Percentiles rank a stretch among this genome's conserved stretches.
Conservation (phyloP, 2,113 vertebrate genomes). For the Rattus rattus region DNA sequence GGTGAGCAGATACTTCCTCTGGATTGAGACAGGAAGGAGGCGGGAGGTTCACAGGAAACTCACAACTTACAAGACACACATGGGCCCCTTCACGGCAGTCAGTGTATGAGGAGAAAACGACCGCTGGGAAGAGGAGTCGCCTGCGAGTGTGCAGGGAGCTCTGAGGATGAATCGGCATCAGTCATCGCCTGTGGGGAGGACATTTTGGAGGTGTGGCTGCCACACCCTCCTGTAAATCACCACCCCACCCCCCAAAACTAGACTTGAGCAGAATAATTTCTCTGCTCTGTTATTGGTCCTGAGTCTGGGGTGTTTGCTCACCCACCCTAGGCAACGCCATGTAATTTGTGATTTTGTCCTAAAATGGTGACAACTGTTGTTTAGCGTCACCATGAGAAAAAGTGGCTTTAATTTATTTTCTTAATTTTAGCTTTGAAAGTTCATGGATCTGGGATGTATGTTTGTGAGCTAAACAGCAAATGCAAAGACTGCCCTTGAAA, state of each 20-base stretch:
- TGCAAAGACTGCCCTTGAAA: slow-evolving; percentile 24
- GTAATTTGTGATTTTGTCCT: not conserved
- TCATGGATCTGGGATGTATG: not conserved
- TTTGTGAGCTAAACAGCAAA: not conserved
- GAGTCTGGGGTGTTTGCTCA: not conserved
- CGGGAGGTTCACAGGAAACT: not conserved
- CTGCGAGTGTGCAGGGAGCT: not conserved
- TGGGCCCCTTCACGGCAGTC: no score
- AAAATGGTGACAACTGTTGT: not conserved
- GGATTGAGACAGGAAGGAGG: not conserved
- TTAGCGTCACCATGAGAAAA: not conserved
- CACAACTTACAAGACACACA: not conserved
- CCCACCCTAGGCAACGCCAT: not conserved
- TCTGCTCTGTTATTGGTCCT: not conserved
- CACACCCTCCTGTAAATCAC: not conserved
- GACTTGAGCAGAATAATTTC: not conserved
- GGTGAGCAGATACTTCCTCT: not conserved
- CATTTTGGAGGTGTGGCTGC: not conserved
- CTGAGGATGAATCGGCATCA: not conserved
- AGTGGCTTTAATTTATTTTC: not conserved
- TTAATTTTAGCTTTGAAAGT: slow-evolving; percentile 57
- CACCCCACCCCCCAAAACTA: not conserved
- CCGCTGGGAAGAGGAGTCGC: no score
- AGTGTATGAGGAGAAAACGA: not conserved
- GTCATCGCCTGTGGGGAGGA: no score